These are phyloP conservation scores for Archips xylosteana DNA, from an alignment of 2,888 invertebrate species.

Conservation along the genomic window DNA sequence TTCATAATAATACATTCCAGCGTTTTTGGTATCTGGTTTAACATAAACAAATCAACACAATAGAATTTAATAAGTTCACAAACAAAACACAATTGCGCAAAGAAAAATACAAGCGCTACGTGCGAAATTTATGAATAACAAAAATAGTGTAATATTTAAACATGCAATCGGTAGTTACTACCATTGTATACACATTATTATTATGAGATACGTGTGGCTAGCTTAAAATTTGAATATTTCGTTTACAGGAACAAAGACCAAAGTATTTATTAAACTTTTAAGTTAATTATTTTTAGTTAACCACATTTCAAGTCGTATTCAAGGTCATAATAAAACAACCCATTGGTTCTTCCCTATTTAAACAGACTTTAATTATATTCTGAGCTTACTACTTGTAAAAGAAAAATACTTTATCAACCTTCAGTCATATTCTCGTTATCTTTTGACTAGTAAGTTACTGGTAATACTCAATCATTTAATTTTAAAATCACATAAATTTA, in stretches of 20 bases:
- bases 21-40: conserved; percentile 4
- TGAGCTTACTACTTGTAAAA: background rate
- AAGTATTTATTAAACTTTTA: background rate
- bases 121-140: conserved; percentile 16
- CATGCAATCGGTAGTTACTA: conserved; percentile 26
- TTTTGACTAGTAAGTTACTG: background rate
- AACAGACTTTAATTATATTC: background rate
- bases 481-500: background rate
- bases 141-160: conserved; percentile 29
- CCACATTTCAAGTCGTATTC: too few species aligned
- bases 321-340: too few species aligned
- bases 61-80: conserved; percentile 30
- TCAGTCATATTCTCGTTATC: background rate
- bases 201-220: background rate
- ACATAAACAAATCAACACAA: conserved; percentile 33
- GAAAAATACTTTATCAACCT: background rate
- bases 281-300: background rate
- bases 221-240: background rate
- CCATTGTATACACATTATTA: background rate
- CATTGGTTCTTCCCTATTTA: too few species aligned
- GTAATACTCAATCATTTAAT: background rate
- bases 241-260: background rate
- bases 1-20: background rate
- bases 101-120: conserved; percentile 23
- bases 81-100: conserved; percentile 24